Evolutionary conservation across 2,113 vertebrate genomes (phyloP).

Genomic region (Hippocampus comes): DNA sequence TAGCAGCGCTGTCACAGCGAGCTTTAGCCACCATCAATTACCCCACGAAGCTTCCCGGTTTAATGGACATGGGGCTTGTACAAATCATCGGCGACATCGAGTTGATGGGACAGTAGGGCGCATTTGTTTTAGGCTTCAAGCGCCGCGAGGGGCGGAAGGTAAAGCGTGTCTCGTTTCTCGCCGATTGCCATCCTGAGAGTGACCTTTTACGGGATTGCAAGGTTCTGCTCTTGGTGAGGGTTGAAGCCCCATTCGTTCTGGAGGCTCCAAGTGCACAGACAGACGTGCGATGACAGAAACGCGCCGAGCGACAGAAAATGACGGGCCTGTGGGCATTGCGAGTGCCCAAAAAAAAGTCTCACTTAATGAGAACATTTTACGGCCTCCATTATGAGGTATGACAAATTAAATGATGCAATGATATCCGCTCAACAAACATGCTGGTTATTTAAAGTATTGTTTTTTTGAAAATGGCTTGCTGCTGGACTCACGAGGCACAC

Average conservation of each 20-base stretch:
- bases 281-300: background rate
- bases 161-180: constrained; percentile 46
- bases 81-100: constrained; percentile 39
- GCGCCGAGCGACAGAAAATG: background rate
- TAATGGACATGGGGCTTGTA: constrained; percentile 43
- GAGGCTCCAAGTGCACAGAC: constrained; percentile 26
- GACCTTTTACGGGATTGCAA: constrained; percentile 56
- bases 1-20: constrained; percentile 42
- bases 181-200: constrained; percentile 40
- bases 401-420: background rate
- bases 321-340: no score
- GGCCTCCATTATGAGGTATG: background rate
- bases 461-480: background rate
- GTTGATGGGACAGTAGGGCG: constrained; percentile 34
- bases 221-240: constrained; percentile 49
- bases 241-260: constrained; percentile 45
- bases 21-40: constrained; percentile 53
- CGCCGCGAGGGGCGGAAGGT: constrained; percentile 24
- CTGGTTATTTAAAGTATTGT: no score
- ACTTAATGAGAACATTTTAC: background rate
- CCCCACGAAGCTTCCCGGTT: constrained; percentile 37
- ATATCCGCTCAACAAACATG: no score
- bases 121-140: constrained; percentile 29
- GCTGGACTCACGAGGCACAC: constrained; percentile 24
- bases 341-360: background rate